A percentile compares a stretch with the other conserved stretches of the same genome.
phyloP scores from a whole-genome alignment of 1,140 invertebrate species.

The Archivesica marissinica region DNA sequence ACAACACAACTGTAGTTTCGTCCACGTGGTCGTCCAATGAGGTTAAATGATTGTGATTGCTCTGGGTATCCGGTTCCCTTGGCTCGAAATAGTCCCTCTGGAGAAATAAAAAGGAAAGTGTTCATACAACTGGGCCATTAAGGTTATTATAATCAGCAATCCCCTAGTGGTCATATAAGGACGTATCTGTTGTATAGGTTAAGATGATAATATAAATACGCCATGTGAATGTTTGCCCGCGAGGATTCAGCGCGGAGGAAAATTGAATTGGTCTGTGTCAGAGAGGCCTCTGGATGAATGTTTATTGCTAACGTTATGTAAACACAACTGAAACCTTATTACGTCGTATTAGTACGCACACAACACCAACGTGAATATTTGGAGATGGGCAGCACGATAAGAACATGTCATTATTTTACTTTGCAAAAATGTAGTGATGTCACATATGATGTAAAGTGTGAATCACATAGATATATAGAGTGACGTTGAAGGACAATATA shows the following conservation, averaged over 20 bases:
- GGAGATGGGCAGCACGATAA: too few relatives aligned
- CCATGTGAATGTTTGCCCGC: not conserved
- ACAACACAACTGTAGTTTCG: conserved; percentile 65
- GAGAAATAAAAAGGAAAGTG: conserved; percentile 26
- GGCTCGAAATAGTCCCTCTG: conserved; percentile 48
- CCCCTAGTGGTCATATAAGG: not conserved
- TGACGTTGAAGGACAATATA: too few relatives aligned
- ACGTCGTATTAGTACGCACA: too few relatives aligned
- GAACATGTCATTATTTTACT: too few relatives aligned
- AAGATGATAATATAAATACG: not conserved
- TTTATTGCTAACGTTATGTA: not conserved
- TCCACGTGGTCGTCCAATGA: conserved; percentile 61
- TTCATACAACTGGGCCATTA: not conserved
- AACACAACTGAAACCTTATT: too few relatives aligned
- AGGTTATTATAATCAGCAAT: not conserved
- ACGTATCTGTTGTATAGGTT: not conserved
- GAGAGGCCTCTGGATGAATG: not conserved
- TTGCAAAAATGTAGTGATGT: too few relatives aligned
- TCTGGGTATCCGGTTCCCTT: conserved; percentile 54
- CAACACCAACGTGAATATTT: too few relatives aligned
- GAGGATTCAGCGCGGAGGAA: not conserved
- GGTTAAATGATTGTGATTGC: conserved; percentile 65
- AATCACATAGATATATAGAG: too few relatives aligned
- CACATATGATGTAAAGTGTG: too few relatives aligned
- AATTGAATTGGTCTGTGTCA: not conserved